phyloP scores from a whole-genome alignment of 2,113 vertebrate genomes.

The Sebastes fasciatus region DNA sequence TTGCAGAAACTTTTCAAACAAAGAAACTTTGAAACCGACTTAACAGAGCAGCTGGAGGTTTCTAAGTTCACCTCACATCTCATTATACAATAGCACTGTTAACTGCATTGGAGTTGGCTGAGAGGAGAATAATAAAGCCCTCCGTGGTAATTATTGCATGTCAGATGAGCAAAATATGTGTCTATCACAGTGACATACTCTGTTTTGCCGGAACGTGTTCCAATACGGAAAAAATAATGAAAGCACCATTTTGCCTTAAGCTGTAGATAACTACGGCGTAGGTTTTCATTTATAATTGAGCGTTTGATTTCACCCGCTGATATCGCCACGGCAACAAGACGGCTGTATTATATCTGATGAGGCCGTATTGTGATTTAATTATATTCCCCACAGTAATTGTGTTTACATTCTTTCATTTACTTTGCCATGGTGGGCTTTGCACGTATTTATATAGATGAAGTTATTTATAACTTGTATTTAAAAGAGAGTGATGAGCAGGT shows the following conservation, averaged over 20 bases:
- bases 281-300: conserved; percentile 29
- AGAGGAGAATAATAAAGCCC: conserved; percentile 5
- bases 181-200: background rate
- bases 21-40: conserved; percentile 48
- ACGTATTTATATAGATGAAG: background rate
- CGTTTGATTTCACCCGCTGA: background rate
- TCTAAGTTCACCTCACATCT: conserved; percentile 27
- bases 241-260: background rate
- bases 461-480: background rate
- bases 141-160: background rate
- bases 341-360: background rate
- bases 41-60: conserved; percentile 6
- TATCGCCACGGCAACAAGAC: background rate
- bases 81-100: conserved; percentile 3
- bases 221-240: background rate
- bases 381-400: background rate
- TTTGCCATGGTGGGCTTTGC: too few species aligned
- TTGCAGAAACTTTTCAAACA: conserved; percentile 27
- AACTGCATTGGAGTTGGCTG: background rate
- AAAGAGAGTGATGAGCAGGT: background rate
- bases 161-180: background rate
- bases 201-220: background rate
- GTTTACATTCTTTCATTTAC: background rate
- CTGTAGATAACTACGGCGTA: background rate
- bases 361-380: background rate